Conservation (phyloP, 2,888 invertebrate genomes). For the Iphiclides podalirius region DNA sequence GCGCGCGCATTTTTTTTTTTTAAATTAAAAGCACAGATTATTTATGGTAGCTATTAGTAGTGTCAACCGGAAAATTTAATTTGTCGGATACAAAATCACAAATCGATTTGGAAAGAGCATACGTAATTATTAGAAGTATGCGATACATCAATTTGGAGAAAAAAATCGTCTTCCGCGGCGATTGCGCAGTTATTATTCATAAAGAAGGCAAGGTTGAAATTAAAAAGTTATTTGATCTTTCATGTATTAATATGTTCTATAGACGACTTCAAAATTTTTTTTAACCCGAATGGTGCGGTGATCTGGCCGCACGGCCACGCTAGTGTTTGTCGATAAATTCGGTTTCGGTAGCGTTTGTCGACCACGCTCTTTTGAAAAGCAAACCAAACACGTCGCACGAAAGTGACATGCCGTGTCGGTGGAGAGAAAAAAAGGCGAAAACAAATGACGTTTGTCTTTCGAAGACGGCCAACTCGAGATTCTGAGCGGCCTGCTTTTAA, state of each 20-base stretch:
- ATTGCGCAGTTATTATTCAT: no score
- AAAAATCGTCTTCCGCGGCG: no score
- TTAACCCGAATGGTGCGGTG: slow-evolving; percentile 13
- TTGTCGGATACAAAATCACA: not conserved
- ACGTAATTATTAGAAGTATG: no score
- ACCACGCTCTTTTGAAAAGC: slow-evolving; percentile 32
- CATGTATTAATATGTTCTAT: no score
- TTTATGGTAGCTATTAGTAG: no score
- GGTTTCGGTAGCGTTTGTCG: slow-evolving; percentile 35
- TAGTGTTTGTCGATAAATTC: slow-evolving; percentile 22
- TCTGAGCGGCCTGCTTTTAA: slow-evolving; percentile 7
- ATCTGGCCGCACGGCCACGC: slow-evolving; percentile 9
- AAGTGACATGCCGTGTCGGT: slow-evolving; percentile 34
- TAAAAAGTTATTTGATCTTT: no score
- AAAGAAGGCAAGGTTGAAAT: no score
- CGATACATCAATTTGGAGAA: no score
- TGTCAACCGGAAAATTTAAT: not conserved
- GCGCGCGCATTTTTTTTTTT: slow-evolving; percentile 6
- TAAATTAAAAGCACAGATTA: not conserved
- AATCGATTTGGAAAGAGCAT: no score
- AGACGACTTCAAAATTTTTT: no score
- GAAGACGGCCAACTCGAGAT: slow-evolving; percentile 6
- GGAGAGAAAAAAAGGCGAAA: slow-evolving; percentile 22
- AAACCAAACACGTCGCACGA: slow-evolving; percentile 30
- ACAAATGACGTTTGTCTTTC: slow-evolving; percentile 23